These are phyloP conservation scores for Drosophila pandora DNA, from an alignment of 1,140 invertebrate genomes.

Conservation along the genomic window DNA sequence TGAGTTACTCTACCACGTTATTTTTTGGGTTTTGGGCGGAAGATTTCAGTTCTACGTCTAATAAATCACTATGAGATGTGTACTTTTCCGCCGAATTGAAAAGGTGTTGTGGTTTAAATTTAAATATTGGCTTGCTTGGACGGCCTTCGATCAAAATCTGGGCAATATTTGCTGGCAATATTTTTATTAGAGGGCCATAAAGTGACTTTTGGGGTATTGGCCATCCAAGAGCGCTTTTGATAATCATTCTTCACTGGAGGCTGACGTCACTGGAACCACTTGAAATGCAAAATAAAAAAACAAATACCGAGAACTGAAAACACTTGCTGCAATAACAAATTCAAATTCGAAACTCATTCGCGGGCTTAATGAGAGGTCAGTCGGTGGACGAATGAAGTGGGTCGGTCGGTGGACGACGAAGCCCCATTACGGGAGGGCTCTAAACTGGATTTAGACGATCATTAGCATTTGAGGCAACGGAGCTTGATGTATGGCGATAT, in stretches of 20 bases:
- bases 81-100: neutral
- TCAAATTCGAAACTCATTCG: slow-evolving; percentile 47
- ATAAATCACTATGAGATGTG: neutral
- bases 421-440: slow-evolving; percentile 32
- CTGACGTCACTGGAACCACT: slow-evolving; percentile 58
- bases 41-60: neutral
- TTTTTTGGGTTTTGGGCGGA: neutral
- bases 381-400: slow-evolving; percentile 49
- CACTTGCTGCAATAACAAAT: slow-evolving; percentile 52
- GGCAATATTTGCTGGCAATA: neutral
- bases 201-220: neutral
- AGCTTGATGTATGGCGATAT: slow-evolving; percentile 26
- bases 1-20: neutral
- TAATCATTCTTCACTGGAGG: slow-evolving; percentile 6
- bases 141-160: neutral
- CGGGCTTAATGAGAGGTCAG: slow-evolving; percentile 69
- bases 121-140: neutral
- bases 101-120: neutral
- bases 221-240: neutral
- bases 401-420: neutral
- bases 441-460: slow-evolving; percentile 33
- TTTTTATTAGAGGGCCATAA: neutral
- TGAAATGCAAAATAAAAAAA: slow-evolving; percentile 56
- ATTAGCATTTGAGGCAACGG: slow-evolving; percentile 19
- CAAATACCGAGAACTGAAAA: slow-evolving; percentile 28